Evolutionary conservation across 2,888 invertebrate species (phyloP).

Genomic region (Agrotis clavis): DNA sequence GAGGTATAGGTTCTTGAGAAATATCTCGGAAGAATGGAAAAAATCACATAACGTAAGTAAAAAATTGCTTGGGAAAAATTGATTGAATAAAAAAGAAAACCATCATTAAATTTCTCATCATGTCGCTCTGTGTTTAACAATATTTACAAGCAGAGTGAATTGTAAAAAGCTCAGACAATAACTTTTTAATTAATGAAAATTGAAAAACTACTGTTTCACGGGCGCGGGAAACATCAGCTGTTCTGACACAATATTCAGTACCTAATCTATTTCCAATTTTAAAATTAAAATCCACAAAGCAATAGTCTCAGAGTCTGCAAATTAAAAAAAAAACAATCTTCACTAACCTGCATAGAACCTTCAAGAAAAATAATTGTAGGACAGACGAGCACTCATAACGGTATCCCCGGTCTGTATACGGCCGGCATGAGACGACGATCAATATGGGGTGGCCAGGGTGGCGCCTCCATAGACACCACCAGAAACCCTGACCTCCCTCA

Average conservation of each 20-base stretch:
- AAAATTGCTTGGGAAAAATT: too few relatives aligned
- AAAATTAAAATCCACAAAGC: conserved; percentile 6
- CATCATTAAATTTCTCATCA: not conserved
- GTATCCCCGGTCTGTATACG: conserved; percentile 68
- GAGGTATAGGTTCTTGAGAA: not conserved
- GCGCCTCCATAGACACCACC: conserved; percentile 65
- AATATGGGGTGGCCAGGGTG: conserved; percentile 76
- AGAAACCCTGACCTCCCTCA: conserved; percentile 54
- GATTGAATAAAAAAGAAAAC: not conserved
- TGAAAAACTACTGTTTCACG: conserved; percentile 4
- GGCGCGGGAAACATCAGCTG: conserved; percentile 52
- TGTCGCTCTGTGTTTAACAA: not conserved
- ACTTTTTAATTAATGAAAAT: conserved; percentile 7
- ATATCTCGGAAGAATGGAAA: not conserved
- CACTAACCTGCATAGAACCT: conserved; percentile 61
- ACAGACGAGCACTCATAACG: conserved; percentile 65
- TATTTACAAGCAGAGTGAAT: not conserved
- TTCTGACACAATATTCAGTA: not conserved
- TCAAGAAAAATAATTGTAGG: conserved; percentile 36
- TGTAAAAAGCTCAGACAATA: not conserved
- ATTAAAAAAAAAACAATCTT: conserved; percentile 12
- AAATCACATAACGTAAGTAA: not conserved
- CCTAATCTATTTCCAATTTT: conserved; percentile 11
- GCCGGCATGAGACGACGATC: conserved; percentile 77
- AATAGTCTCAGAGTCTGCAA: not conserved